Conservation (phyloP, 2,888 invertebrate species). For the Erpobdella octoculata region DNA sequence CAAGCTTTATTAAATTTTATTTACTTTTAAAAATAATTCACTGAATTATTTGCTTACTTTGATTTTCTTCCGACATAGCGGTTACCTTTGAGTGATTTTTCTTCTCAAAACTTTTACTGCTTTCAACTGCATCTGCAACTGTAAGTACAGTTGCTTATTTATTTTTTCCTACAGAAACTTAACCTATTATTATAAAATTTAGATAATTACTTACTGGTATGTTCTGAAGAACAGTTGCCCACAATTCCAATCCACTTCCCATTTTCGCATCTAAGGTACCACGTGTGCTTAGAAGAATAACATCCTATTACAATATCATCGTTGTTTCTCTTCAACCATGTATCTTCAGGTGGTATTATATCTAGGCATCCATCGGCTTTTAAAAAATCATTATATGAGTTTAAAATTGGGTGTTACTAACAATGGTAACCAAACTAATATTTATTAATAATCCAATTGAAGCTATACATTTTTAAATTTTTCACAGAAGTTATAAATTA, state of each 20-base stretch:
- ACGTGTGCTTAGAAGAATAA: conserved; percentile 25
- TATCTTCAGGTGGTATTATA: conserved; percentile 21
- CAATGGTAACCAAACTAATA: too few relatives aligned
- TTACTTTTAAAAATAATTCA: not conserved
- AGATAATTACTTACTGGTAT: too few relatives aligned
- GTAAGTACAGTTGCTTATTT: too few relatives aligned
- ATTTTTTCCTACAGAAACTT: too few relatives aligned
- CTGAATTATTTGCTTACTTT: not conserved
- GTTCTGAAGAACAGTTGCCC: conserved; percentile 33
- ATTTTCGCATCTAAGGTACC: conserved; percentile 30
- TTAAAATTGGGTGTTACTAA: too few relatives aligned
- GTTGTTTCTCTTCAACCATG: conserved; percentile 20
- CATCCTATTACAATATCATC: conserved; percentile 30
- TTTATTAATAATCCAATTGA: not conserved
- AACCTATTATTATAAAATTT: too few relatives aligned
- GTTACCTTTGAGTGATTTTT: not conserved
- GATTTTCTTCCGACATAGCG: not conserved
- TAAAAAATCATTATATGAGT: too few relatives aligned
- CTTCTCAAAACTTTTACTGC: not conserved
- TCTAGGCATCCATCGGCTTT: conserved; percentile 22
- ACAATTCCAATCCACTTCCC: conserved; percentile 31
- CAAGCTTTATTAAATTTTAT: not conserved
- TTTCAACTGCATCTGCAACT: not conserved
- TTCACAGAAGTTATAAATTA: too few relatives aligned
- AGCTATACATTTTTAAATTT: too few relatives aligned